Conservation (phyloP, 2,113 vertebrate genomes). For the Lipotes vexillifer region DNA sequence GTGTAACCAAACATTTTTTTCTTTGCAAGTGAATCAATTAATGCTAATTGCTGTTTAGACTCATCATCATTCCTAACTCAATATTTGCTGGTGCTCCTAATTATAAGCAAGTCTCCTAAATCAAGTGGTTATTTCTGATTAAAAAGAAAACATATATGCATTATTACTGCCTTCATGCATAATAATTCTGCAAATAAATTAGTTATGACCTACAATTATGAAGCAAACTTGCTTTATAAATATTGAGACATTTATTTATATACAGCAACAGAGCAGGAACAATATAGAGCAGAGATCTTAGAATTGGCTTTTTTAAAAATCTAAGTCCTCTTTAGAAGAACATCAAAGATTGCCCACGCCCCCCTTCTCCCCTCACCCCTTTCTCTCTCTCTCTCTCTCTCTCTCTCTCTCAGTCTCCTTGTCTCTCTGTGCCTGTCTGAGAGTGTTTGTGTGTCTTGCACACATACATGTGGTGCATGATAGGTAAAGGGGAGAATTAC, state of each 20-base stretch:
- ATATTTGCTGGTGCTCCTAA: not conserved
- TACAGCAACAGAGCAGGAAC: not conserved
- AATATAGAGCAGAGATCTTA: not conserved
- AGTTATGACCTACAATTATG: not conserved
- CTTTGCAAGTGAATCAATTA: not conserved
- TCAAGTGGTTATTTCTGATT: not conserved
- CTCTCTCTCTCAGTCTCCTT: not conserved
- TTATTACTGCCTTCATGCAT: not conserved
- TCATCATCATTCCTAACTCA: not conserved
- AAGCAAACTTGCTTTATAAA: not conserved
- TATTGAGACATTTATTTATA: not conserved
- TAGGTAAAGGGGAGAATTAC: too few relatives aligned
- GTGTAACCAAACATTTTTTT: not conserved
- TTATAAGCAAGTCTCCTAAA: not conserved
- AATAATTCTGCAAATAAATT: not conserved
- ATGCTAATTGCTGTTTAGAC: not conserved
- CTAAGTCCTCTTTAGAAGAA: not conserved
- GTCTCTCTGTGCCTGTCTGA: not conserved
- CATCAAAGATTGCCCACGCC: not conserved
- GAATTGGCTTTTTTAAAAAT: not conserved
- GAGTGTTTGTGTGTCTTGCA: not conserved
- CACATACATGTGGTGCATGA: fast-evolving
- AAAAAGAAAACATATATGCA: not conserved
- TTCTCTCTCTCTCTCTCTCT: not conserved
- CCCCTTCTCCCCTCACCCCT: too few relatives aligned